Evolutionary conservation across 2,113 vertebrate species (phyloP), one percentile per base, ranked within the genome.

Genomic region (Syngnathus typhle): DNA sequence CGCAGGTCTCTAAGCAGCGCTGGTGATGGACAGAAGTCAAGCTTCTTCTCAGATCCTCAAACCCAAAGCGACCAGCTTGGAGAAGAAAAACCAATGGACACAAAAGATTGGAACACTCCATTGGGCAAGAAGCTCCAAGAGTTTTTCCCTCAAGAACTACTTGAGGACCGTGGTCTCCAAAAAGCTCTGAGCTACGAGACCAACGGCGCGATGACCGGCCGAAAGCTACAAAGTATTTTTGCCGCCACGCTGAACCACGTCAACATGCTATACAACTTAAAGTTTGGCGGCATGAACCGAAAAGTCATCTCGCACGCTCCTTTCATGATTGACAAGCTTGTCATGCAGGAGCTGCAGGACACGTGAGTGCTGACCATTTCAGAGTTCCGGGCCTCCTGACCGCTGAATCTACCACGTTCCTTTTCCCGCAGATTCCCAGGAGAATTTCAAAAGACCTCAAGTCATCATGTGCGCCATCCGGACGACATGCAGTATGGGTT

Each of bases 401-500:
- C 7, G 8, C 59, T 21, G 6, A 39, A 4, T 37, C 18, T 39
- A 15, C 18, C 18, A 12, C 6, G 4, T 37, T n/a, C 4, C 0
- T 46, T 1, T 39, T 43, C 62, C 32, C 7, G 9, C 80, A 99
- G 97, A 79, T 98, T 98, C 84, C 96, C 96, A 2, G 89, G 92
- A 65, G 95, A 95, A 80, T 98, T 99, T 82, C 95, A 96, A 85
- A 95, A 93, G 88, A 98, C 96, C 0, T 98, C 96, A 0, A 88
- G 77, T 65, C 97, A 99, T 77, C 93, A 93, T 69, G 95, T 98
- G n/a, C 94, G 97, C 12, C 97, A 98, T 81, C 89, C 94, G 0
- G 94, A 98, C 82, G 96, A 98, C 80, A 99, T 99, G 97, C 97
- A 99, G 88, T 99, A 98, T 27, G 95, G 96, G 77, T 99, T 99